Base-by-base conservation (phyloP, 2,113 vertebrate species). In the Sylvicapra grimmia region DNA sequence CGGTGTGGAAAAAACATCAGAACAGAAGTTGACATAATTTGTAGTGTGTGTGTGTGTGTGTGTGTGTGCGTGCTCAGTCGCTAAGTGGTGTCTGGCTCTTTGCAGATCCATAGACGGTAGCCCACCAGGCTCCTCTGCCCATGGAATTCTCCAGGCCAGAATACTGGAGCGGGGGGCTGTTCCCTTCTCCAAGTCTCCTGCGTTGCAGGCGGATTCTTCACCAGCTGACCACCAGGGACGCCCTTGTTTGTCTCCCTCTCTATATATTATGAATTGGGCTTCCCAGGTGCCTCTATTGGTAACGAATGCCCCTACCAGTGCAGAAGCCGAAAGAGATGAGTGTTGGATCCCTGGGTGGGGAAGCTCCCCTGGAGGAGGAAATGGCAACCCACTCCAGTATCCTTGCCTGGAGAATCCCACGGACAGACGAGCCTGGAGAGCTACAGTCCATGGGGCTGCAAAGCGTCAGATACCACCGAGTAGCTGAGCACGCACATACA, bases 31-130 rank as follows among this genome's bases (percentile, higher is more conserved):
- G 56, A 58, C 23, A 25, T 58, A 58, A 11, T 58, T 25, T 58
- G 56, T 23, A 58, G 1, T 56, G 54, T 56, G 18, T 56, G 56
- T 58, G 54, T 56, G 54, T 56, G 19, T 56, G 54, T 21, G 54
- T 23, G 56, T 1, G 21, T 3, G 19, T 0, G 8, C 0, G 56
- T 0, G 3, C 56, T 58, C 56, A 25, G 3, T 10, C 0, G 8
- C 59, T 68, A 4, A 68, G 33, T n/a, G 2, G 2, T 68, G 33
- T 68, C 33, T 19, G 63, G n/a, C 63, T n/a, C 31, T n/a, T n/a
- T 68, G 65, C 8, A 9, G 8, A n/a, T 18, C 68, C 21, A 13
- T 40, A 3, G 5, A 36, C n/a, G 36, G 10, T 21, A 68, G 21
- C 56, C 56, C 21, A 9, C 56, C 56, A 25, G 56, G 56, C 56